Percentiles rank a stretch among this genome's conserved stretches.
Conservation (phyloP, 2,888 invertebrate genomes). For the Hybos culiciformis region DNA sequence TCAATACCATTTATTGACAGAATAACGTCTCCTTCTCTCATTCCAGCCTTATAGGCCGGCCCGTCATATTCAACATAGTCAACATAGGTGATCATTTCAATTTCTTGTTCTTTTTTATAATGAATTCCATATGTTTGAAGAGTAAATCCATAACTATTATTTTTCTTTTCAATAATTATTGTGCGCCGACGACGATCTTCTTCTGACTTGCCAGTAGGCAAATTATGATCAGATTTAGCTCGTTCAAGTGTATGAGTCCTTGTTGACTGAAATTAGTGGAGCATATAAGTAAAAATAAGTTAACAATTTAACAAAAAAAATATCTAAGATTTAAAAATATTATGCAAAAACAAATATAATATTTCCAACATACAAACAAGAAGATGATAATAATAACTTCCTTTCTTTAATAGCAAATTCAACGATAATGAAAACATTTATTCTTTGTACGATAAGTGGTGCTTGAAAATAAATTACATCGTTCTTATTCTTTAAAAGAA, state of each 20-base stretch:
- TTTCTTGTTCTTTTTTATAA: slow-evolving; percentile 84
- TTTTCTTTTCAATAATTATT: slow-evolving; percentile 83
- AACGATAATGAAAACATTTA: not conserved
- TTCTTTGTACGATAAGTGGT: not conserved
- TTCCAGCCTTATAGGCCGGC: slow-evolving; percentile 81
- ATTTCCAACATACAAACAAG: not conserved
- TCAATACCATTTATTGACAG: slow-evolving; percentile 91
- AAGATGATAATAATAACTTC: not conserved
- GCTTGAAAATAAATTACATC: too few relatives aligned
- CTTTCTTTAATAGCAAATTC: not conserved
- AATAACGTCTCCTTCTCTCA: slow-evolving; percentile 94
- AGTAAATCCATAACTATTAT: slow-evolving; percentile 87
- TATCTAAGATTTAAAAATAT: not conserved
- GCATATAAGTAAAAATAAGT: not conserved
- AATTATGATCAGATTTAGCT: slow-evolving; percentile 54
- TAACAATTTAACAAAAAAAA: not conserved
- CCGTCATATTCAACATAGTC: slow-evolving; percentile 91
- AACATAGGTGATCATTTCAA: slow-evolving; percentile 94
- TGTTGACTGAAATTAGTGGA: not conserved
- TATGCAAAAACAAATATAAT: not conserved
- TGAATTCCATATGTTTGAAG: slow-evolving; percentile 95
- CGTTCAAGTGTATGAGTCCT: slow-evolving; percentile 54
- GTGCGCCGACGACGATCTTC: slow-evolving; percentile 79
- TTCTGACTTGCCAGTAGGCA: slow-evolving; percentile 56
- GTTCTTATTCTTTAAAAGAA: too few relatives aligned